Evolutionary conservation across 2,888 invertebrate species (phyloP), one percentile per base, ranked within the genome.

Genomic region (Caenorhabditis sp.): DNA sequence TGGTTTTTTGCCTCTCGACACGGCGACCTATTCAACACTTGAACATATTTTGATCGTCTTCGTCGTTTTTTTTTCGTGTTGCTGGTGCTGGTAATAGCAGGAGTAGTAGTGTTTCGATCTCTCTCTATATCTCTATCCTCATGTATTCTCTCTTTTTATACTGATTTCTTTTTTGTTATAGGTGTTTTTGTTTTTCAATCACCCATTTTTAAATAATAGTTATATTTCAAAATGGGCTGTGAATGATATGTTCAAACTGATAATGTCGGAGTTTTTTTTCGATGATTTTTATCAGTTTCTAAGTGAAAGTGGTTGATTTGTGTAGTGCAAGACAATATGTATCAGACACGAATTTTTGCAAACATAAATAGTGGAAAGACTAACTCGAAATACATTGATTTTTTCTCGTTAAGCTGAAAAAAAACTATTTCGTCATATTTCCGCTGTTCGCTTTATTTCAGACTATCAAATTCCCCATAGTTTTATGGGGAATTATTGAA

Each of bases 101-200:
- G 2, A 23, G 12, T 19, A 14, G 21, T 21, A 23, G 51, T 51
- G 51, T 50, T 50, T 50, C 51, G 51, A 51, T 21, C 51, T 51
- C 51, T 51, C 23, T 23, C 17, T 50, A 4, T 54, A 27, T 58
- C 63, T 55, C 55, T 57, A 49, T 51, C 64, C 58, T 61, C 61
- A 36, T 60, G 58, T 14, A 17, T 49, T 43, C 49, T 62, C 59
- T 70, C 66, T 63, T 66, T 64, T 59, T 71, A 66, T 66, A 66
- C 63, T 58, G 62, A 66, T 66, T 71, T 66, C 12, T 59, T 73
- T n/a, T 64, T 51, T 36, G 66, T n/a, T n/a, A n/a, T n/a, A n/a
- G 58, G 72, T 31, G 50, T 76, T 64, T 24, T 66, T 62, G 12
- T 69, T n/a, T 55, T 14, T 1, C 4, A 31, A 31, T 6, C 10